Evolutionary conservation across 2,888 invertebrate genomes (phyloP), one percentile per base, ranked within the genome.

Genomic region (Molanna angustata): DNA sequence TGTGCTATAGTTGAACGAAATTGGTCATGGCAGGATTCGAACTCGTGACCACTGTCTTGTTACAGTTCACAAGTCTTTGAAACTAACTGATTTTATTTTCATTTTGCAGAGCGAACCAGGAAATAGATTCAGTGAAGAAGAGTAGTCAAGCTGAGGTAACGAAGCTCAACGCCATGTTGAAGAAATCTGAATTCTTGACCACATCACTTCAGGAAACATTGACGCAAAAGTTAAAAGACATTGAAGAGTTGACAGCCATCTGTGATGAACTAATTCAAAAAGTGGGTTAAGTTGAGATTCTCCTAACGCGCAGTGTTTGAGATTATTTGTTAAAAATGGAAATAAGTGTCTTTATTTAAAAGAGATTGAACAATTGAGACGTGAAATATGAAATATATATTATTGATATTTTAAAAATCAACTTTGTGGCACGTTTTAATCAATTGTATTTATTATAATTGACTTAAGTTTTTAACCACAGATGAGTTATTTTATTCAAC

Each of bases 201-300:
- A 86, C 85, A 58, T 90, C 93, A n/a, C 74, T 94, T 61, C 87
- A 90, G 64, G 88, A 90, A 63, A 84, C 89, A 53, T 74, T 95
- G 53, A 88, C 90, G 59, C 94, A 94, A 69, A 95, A 95, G 74
- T 83, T 84, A 13, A 88, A 90, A 68, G 95, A 96, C 70, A 94
- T 94, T 69, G 83, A 85, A 64, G 93, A 94, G 71, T 80, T 96
- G 62, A 87, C 94, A 56, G 86, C 89, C 65, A 90, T 96, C 64
- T 90, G 94, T 77, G 95, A 95, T 78, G 95, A 95, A 74, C 82
- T 96, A 54, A 94, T 96, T 66, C 80, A 80, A 63, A 77, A 77
- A 69, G 77, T 78, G 61, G 76, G 75, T 65, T 77, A 72, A 70
- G 62, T 40, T n/a, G n/a, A n/a, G n/a, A n/a, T n/a, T n/a, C n/a